These are phyloP conservation scores for Allobates femoralis DNA, from an alignment of 2,797 vertebrate genomes.

Conservation along the genomic window DNA sequence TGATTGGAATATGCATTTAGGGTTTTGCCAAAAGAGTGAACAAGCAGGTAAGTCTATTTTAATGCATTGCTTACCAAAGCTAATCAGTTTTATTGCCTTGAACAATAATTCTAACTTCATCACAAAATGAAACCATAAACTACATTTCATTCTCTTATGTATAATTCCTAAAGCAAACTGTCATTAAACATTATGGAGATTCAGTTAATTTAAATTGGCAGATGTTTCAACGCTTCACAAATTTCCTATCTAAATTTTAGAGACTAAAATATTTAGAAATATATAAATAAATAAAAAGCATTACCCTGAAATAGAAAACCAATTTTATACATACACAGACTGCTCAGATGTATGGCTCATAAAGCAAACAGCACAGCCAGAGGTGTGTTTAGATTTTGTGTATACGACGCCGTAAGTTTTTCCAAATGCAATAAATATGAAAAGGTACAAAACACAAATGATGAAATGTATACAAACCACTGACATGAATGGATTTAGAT, in stretches of 20 bases:
- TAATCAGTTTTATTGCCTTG: slow-evolving; percentile 2
- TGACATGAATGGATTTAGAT: not conserved
- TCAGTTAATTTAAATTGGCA: slow-evolving; percentile 56
- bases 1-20: too few species aligned
- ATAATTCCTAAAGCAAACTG: slow-evolving; percentile 48
- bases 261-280: slow-evolving; percentile 52
- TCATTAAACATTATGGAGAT: slow-evolving; percentile 54
- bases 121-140: slow-evolving; percentile 46
- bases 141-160: slow-evolving; percentile 38
- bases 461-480: not conserved
- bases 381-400: slow-evolving; percentile 10
- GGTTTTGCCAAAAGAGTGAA: too few species aligned
- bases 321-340: slow-evolving; percentile 19
- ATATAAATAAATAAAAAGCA: slow-evolving; percentile 1
- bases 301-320: not conserved
- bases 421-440: slow-evolving; percentile 7
- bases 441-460: slow-evolving; percentile 6
- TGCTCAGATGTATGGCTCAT: slow-evolving; percentile 8
- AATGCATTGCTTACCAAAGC: not conserved
- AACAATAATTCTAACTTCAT: slow-evolving; percentile 35
- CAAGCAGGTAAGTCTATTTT: not conserved
- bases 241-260: slow-evolving; percentile 42
- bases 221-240: slow-evolving; percentile 58
- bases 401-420: not conserved
- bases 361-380: slow-evolving; percentile 11